Conservation (phyloP, 2,113 vertebrate genomes). For the Archocentrus centrarchus region DNA sequence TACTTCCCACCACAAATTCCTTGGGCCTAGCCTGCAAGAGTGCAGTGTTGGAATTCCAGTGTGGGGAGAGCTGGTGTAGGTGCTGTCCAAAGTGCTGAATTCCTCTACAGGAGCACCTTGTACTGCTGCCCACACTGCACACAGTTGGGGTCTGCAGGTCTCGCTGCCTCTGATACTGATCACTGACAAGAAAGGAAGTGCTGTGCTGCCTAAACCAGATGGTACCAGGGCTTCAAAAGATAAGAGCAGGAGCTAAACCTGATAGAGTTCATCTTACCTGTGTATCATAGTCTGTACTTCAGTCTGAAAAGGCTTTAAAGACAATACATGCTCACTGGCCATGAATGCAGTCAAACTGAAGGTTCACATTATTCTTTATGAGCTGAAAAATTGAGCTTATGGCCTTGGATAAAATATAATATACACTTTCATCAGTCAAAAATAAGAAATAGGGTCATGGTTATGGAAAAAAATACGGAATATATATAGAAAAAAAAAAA, state of each 20-base stretch:
- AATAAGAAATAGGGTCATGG: neutral
- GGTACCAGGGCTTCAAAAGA: neutral
- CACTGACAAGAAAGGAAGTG: neutral
- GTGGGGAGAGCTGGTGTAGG: constrained; percentile 77
- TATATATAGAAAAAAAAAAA: too few relatives aligned
- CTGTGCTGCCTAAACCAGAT: neutral
- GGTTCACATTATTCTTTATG: neutral
- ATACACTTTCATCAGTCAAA: neutral
- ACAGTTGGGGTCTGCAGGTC: constrained; percentile 67
- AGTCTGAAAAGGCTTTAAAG: neutral
- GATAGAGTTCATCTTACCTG: neutral
- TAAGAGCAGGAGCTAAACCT: neutral
- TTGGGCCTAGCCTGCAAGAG: constrained; percentile 63
- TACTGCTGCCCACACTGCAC: constrained; percentile 70
- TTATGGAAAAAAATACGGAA: neutral
- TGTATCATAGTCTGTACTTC: neutral
- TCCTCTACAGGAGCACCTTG: constrained; percentile 82
- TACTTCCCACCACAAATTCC: constrained; percentile 67
- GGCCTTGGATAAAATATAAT: neutral
- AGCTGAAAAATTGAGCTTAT: neutral
- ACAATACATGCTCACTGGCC: neutral
- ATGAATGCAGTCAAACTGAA: neutral
- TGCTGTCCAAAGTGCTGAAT: constrained; percentile 90
- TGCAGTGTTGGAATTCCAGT: constrained; percentile 72
- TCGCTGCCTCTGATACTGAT: constrained; percentile 7